Percentiles rank a stretch among this genome's conserved stretches.
These are phyloP conservation scores for Gouania willdenowi DNA, from an alignment of 2,797 vertebrate genomes.

Conservation along the genomic window DNA sequence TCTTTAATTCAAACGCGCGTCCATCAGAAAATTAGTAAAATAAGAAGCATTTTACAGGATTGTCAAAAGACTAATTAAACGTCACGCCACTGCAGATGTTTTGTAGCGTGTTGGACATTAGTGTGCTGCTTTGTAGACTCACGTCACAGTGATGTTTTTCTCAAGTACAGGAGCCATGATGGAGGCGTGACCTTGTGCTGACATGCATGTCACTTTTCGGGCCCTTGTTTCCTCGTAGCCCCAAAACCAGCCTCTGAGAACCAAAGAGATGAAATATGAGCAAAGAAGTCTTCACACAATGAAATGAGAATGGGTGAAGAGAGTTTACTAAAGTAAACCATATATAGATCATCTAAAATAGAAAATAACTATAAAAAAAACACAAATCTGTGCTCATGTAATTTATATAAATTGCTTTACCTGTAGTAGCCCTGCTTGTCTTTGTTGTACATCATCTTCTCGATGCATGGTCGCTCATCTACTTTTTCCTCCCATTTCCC, in stretches of 20 bases:
- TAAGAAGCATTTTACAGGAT: too few relatives aligned
- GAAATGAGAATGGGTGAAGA: not conserved
- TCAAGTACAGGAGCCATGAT: slow-evolving; percentile 84
- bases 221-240: slow-evolving; percentile 91
- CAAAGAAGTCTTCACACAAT: too few relatives aligned
- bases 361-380: too few relatives aligned
- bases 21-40: too few relatives aligned
- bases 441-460: slow-evolving; percentile 84
- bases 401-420: slow-evolving; percentile 56
- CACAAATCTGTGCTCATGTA: too few relatives aligned
- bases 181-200: slow-evolving; percentile 95
- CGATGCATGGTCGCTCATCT: slow-evolving; percentile 86
- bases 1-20: too few relatives aligned
- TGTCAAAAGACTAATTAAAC: too few relatives aligned
- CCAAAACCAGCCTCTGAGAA: slow-evolving; percentile 95
- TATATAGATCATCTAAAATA: too few relatives aligned
- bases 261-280: too few relatives aligned
- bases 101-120: not conserved
- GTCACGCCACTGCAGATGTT: too few relatives aligned
- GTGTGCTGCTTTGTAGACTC: slow-evolving; percentile 45
- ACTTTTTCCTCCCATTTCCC: slow-evolving; percentile 96
- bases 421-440: slow-evolving; percentile 93
- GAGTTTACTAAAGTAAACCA: too few relatives aligned
- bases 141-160: slow-evolving; percentile 87
- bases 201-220: slow-evolving; percentile 84